Evolutionary conservation across 2,113 vertebrate genomes (phyloP), one percentile per base, ranked within the genome.

Genomic region (Dascyllus trimaculatus): DNA sequence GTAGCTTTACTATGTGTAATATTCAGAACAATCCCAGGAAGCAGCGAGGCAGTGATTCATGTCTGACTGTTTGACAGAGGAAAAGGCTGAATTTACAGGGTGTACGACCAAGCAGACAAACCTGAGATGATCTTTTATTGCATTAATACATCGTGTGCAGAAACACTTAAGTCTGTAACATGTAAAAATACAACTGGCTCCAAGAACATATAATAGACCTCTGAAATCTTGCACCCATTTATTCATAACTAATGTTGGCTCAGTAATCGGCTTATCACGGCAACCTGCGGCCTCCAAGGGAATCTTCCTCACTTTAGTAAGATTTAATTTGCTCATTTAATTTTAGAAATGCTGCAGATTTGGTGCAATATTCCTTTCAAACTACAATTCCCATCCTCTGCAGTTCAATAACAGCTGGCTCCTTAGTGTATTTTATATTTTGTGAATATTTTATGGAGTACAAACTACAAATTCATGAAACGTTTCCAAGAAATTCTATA

Each of bases 21-120:
- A 46, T 21, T 45, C 15, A 58, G 35, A 57, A 66, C 32, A 64
- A 48, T 46, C 13, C 59, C 18, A 60, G n/a, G 5, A 53, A 15
- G 48, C n/a, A 29, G 60, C 40, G 21, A 43, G 40, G 11, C 11
- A 5, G n/a, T 80, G 19, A 71, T 64, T 51, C 9, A 65, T 62
- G 46, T 76, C 77, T 54, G 32, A 35, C 9, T 9, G 46, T 75
- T 66, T 77, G 68, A 49, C 35, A 62, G 11, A 57, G 17, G 35
- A 72, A 35, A n/a, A 56, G 24, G 18, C 25, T 67, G 26, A 43
- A 48, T 46, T 46, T 25, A 51, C 11, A 54, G 9, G 6, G 35
- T 48, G 22, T 56, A n/a, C 51, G 38, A 75, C 24, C 49, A 75
- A n/a, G 22, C 38, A 63, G 56, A 81, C 35, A 29, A n/a, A 57